Base-by-base conservation (phyloP, 2,113 vertebrate genomes). In the Micromys minutus region DNA sequence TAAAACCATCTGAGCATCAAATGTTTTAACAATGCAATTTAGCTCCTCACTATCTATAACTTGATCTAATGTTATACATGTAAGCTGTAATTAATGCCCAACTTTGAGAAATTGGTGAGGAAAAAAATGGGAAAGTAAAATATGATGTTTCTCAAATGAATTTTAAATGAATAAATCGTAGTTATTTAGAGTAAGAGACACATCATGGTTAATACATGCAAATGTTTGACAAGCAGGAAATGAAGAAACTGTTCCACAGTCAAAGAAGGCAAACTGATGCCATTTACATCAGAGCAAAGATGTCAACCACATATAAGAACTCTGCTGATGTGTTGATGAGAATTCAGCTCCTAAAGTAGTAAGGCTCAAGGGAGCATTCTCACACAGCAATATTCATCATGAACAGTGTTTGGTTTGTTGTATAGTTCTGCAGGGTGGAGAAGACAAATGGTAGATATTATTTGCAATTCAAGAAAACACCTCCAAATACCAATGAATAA, bases 101-200 rank as follows among this genome's bases (percentile, higher is more conserved):
- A 65, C 50, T 93, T 96, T 87, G 50, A 85, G 19, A 67, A 93
- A 92, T 36, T 8, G 15, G 5, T 24, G 24, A 91, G 36, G 36
- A 81, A 90, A 80, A 42, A 84, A 74, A 77, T 90, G 77, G 15
- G 42, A 34, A 5, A 69, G 90, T 26, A 86, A 29, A 52, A 86
- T 0, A 24, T 61, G 0, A 36, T 74, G 4, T 67, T 67, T 83
- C 31, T n/a, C 74, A 36, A 92, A 75, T 67, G 47, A 89, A 47
- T 92, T 69, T 69, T 42, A 90, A 93, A 50, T 80, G 5, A 93
- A 89, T 81, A 61, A 92, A 89, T 95, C 52, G 17, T 55, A 93
- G 1, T 75, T 87, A 39, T 29, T 0, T 24, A 69, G 26, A 75
- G 31, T 16, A 77, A 57, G 85, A 42, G 31, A 77, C 12, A 77